These are phyloP conservation scores for Ochlodes sylvanus DNA, from an alignment of 2,888 invertebrate genomes.

Conservation along the genomic window DNA sequence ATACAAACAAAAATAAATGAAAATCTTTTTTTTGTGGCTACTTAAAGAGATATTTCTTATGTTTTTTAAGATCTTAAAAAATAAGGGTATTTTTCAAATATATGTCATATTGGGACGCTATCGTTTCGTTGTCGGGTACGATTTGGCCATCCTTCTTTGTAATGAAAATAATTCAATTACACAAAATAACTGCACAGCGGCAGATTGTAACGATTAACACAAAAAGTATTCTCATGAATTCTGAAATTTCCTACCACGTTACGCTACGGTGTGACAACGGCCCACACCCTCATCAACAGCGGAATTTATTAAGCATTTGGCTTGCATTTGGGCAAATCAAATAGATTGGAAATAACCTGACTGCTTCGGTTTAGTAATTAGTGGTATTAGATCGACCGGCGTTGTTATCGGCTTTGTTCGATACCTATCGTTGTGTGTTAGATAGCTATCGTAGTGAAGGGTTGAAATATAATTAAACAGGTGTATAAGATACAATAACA, in stretches of 20 bases:
- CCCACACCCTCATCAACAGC: slow-evolving; percentile 41
- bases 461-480: background rate
- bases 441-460: slow-evolving; percentile 13
- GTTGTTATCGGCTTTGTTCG: slow-evolving; percentile 16
- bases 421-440: slow-evolving; percentile 9
- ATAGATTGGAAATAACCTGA: slow-evolving; percentile 52
- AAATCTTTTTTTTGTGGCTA: too few relatives aligned
- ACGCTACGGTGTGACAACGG: slow-evolving; percentile 37
- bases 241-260: too few relatives aligned
- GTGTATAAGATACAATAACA: too few relatives aligned
- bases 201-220: background rate
- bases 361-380: slow-evolving; percentile 45
- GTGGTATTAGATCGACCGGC: slow-evolving; percentile 29
- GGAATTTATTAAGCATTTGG: slow-evolving; percentile 42
- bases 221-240: too few relatives aligned
- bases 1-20: too few relatives aligned
- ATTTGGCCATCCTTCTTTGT: too few relatives aligned
- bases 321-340: slow-evolving; percentile 43
- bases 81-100: too few relatives aligned
- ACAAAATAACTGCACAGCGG: too few relatives aligned
- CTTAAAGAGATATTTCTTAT: too few relatives aligned
- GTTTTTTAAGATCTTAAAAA: too few relatives aligned
- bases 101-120: too few relatives aligned
- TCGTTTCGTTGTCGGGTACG: too few relatives aligned
- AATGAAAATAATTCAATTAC: background rate